Evolutionary conservation across 2,113 vertebrate genomes (phyloP).

Genomic region (Tetraodon nigroviridis): DNA sequence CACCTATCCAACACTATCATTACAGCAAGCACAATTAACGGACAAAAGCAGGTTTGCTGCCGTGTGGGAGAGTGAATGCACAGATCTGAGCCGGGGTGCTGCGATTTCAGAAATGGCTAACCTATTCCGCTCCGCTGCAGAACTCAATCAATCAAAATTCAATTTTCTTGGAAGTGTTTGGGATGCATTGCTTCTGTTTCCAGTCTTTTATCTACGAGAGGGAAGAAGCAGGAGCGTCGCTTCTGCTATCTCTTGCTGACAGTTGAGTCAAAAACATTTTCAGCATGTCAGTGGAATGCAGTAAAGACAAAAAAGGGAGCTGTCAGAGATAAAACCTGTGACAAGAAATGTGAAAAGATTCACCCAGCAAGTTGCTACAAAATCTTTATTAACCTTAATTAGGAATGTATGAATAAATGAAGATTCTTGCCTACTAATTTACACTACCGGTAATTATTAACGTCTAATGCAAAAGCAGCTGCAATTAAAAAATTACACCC

Average conservation of each 20-base stretch:
- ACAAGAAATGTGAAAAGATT: not conserved
- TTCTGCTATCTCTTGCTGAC: constrained; percentile 17
- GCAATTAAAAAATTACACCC: too few species aligned
- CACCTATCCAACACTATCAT: constrained; percentile 49
- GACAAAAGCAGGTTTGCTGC: constrained; percentile 18
- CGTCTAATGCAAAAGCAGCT: too few species aligned
- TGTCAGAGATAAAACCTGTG: constrained; percentile 40
- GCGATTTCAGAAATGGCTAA: not conserved
- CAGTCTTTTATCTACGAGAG: constrained; percentile 38
- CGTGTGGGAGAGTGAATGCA: constrained; percentile 31
- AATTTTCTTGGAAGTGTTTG: not conserved
- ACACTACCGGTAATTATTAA: too few species aligned
- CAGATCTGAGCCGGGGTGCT: constrained; percentile 15
- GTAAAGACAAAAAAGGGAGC: constrained; percentile 24
- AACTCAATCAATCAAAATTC: not conserved
- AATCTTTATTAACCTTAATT: too few species aligned
- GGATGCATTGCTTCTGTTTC: constrained; percentile 29
- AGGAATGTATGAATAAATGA: too few species aligned
- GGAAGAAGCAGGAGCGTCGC: constrained; percentile 27
- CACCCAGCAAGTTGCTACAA: too few species aligned
- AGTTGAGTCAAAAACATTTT: constrained; percentile 40
- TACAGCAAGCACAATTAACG: constrained; percentile 44
- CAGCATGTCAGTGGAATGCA: constrained; percentile 31
- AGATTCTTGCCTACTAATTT: too few species aligned
- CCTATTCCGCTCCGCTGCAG: not conserved